A percentile compares a stretch with the other conserved stretches of the same genome.
phyloP scores from a whole-genome alignment of 64 coral and sea anemone species.

The Stichodactyla helianthus region DNA sequence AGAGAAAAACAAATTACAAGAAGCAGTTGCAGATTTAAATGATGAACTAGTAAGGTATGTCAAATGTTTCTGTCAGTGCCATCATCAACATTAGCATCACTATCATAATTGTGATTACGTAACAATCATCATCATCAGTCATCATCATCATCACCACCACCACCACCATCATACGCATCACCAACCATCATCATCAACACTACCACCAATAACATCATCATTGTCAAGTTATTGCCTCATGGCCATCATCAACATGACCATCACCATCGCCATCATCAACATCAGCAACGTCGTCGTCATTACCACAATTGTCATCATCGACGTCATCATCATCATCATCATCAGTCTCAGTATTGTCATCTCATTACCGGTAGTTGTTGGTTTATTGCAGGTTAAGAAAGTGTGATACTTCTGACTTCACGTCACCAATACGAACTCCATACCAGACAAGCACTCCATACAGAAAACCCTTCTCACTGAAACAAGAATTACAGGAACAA shows the following conservation, averaged over 20 bases:
- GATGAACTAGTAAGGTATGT: slow-evolving; percentile 15
- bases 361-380: background rate
- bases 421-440: background rate
- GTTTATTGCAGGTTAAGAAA: background rate
- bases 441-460: slow-evolving; percentile 12
- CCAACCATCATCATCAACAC: background rate
- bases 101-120: background rate
- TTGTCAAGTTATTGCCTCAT: background rate
- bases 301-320: background rate
- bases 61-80: background rate
- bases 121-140: background rate
- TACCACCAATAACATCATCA: background rate
- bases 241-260: background rate
- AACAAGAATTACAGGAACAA: slow-evolving; percentile 30
- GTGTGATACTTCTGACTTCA: background rate
- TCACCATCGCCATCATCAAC: background rate
- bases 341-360: background rate
- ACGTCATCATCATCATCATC: background rate
- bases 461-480: slow-evolving; percentile 18
- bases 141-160: background rate
- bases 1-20: slow-evolving; percentile 10
- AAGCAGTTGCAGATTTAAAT: slow-evolving; percentile 4
- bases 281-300: background rate
- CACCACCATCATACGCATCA: background rate
- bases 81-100: background rate